Evolutionary conservation across 2,888 invertebrate species (phyloP).

Genomic region (Odiellus spinosus): DNA sequence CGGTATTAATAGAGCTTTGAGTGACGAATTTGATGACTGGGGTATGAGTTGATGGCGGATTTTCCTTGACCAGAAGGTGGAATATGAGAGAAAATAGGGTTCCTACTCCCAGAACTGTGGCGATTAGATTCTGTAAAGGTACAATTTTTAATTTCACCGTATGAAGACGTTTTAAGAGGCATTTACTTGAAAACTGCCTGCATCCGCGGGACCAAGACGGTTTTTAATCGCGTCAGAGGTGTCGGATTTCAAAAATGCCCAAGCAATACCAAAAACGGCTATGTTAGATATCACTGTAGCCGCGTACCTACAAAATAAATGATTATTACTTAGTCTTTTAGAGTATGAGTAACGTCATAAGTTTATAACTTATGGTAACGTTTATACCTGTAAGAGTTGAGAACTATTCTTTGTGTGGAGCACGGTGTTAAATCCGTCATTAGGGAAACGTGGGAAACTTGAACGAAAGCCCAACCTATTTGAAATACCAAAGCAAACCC

Average conservation of each 20-base stretch:
- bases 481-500: slow-evolving; percentile 68
- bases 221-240: slow-evolving; percentile 1
- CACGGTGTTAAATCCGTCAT: slow-evolving; percentile 64
- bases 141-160: not conserved
- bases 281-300: too few species aligned
- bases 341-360: too few species aligned
- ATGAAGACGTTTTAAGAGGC: too few species aligned
- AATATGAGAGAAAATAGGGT: too few species aligned
- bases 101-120: too few species aligned
- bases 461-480: slow-evolving; percentile 86
- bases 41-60: not conserved
- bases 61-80: not conserved
- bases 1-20: not conserved
- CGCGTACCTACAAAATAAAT: not conserved
- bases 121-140: not conserved
- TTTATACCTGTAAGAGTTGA: slow-evolving; percentile 54
- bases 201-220: not conserved
- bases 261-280: too few species aligned
- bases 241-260: not conserved
- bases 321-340: too few species aligned
- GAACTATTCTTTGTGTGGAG: slow-evolving; percentile 53
- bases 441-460: slow-evolving; percentile 79
- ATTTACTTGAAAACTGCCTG: not conserved
- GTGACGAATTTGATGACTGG: not conserved
- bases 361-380: not conserved